Conservation (phyloP, 2,888 invertebrate species). For the Synanthedon myopaeformis region DNA sequence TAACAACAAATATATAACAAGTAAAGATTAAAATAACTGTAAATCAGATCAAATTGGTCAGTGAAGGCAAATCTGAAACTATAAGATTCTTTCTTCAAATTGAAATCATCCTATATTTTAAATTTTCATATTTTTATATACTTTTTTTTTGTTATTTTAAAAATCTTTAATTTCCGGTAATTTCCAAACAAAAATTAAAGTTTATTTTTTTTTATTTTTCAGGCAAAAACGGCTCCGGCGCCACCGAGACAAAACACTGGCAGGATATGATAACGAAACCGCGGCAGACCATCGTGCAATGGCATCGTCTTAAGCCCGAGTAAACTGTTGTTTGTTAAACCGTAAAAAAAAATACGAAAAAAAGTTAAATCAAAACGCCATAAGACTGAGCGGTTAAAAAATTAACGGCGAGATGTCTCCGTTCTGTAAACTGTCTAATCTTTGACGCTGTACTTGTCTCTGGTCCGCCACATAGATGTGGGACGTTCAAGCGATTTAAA, state of each 20-base stretch:
- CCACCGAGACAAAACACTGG: slow-evolving; percentile 97
- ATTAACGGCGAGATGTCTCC: slow-evolving; percentile 15
- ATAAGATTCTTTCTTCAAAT: too few species aligned
- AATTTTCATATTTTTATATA: too few species aligned
- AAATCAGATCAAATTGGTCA: too few species aligned
- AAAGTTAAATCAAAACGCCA: slow-evolving; percentile 50
- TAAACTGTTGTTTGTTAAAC: slow-evolving; percentile 56
- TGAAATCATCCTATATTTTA: too few species aligned
- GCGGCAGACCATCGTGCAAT: slow-evolving; percentile 93
- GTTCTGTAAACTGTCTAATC: slow-evolving; percentile 13
- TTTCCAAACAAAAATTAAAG: not conserved
- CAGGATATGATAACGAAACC: slow-evolving; percentile 99
- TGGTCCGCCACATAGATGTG: not conserved
- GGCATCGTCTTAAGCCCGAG: slow-evolving; percentile 96
- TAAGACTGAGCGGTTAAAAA: slow-evolving; percentile 64
- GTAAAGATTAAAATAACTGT: too few species aligned
- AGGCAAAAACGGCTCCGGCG: slow-evolving; percentile 95
- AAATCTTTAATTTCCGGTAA: too few species aligned
- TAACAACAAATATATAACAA: too few species aligned
- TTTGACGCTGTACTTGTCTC: slow-evolving; percentile 12
- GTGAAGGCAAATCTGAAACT: too few species aligned
- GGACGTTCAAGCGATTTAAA: too few species aligned
- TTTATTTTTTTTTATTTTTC: slow-evolving; percentile 25
- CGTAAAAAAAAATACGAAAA: slow-evolving; percentile 13
- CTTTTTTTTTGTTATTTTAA: too few species aligned